Evolutionary conservation across 2,113 vertebrate species (phyloP).

Genomic region (Phalacrocorax aristotelis): DNA sequence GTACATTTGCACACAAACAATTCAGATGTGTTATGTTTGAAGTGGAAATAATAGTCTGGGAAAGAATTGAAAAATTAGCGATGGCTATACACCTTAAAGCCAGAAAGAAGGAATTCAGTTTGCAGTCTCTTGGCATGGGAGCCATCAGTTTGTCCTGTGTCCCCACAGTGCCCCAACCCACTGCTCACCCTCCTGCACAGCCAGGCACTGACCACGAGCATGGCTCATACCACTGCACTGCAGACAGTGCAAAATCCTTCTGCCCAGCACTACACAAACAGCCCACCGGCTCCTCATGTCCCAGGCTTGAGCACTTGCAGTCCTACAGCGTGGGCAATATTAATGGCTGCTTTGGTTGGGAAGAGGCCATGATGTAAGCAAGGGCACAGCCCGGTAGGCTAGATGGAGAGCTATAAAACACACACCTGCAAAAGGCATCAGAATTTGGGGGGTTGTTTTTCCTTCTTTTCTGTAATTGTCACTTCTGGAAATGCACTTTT

Average conservation of each 20-base stretch:
- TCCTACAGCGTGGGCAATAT: fast-evolving
- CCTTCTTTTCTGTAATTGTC: neutral
- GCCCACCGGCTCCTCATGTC: neutral
- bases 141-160: neutral
- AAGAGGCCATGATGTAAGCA: neutral
- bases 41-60: neutral
- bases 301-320: neutral
- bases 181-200: fast-evolving
- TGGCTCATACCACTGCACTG: neutral
- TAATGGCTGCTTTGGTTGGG: neutral
- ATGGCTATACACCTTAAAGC: neutral
- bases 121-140: neutral
- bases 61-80: neutral
- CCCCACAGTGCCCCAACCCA: neutral
- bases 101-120: neutral
- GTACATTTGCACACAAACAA: neutral
- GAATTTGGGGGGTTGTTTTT: neutral
- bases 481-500: neutral
- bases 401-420: neutral
- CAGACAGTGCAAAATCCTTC: neutral
- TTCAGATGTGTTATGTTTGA: neutral
- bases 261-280: neutral
- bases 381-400: neutral
- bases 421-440: neutral
- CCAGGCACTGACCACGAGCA: fast-evolving